Base-by-base conservation (phyloP, 2,113 vertebrate species). In the Lophura nycthemera region DNA sequence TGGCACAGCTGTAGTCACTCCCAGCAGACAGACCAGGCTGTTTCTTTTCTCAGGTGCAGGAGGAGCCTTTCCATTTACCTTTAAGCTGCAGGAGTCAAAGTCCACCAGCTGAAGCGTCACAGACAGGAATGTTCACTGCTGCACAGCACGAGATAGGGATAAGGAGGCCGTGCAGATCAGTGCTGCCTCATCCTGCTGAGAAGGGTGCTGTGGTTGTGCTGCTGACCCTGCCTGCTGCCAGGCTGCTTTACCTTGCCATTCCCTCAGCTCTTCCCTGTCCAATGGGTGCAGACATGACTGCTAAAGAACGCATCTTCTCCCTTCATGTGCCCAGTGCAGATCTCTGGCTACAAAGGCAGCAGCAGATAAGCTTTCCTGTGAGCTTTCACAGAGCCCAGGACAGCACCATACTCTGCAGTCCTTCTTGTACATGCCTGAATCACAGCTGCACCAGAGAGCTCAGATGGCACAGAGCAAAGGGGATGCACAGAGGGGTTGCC, bases 71-170 rank as follows among this genome's bases (percentile, higher is more conserved):
- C 4, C 74, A 27, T 56, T 86, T 36, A 70, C 63, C 56, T 50
- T 70, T 11, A 73, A 74, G 30, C 65, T 60, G 10, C 36, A 36
- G 59, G 38, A 85, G 61, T 70, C 81, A 90, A 92, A 88, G 77
- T 90, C 77, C 81, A 90, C 13, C 43, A 32, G 64, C 69, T 47
- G 74, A 54, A 88, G 75, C 21, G 29, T 59, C 57, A 48, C 66
- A n/a, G 40, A 13, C 40, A 48, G 60, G 13, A 87, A 83, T 75
- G 67, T 86, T 81, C 56, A 48, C 64, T 2, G 0, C 76, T 40
- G 7, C 45, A 4, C 43, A 60, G 47, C 32, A 36, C 0, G 0
- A 65, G 80, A 66, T 0, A 0, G 40, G 38, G 74, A 43, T 27
- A 40, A 86, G 72, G 85, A 85, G 50, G 29, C 60, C 52, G 56